A percentile compares a stretch with the other conserved stretches of the same genome.
Conservation (phyloP, 2,113 vertebrate genomes). For the Takifugu bimaculatus region DNA sequence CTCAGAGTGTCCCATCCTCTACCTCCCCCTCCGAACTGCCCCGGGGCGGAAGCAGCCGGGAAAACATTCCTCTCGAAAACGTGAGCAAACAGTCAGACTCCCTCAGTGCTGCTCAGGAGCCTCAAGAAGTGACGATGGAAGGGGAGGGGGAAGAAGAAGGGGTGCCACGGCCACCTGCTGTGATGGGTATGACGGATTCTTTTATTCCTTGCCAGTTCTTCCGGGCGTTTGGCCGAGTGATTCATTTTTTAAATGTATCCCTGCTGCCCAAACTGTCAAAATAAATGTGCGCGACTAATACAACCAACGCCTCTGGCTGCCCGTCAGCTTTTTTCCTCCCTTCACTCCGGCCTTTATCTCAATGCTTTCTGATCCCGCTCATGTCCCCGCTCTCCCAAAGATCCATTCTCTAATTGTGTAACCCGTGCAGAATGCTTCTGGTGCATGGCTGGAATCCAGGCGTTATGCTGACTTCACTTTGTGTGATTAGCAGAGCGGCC, state of each 20-base stretch:
- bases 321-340: neutral
- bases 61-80: conserved; percentile 18
- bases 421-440: conserved; percentile 33
- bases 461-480: conserved; percentile 58
- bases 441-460: conserved; percentile 39
- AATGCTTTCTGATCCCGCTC: neutral
- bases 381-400: neutral
- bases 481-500: conserved; percentile 45
- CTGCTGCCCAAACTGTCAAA: conserved; percentile 1
- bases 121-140: conserved; percentile 38
- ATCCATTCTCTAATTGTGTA: conserved; percentile 15
- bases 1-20: conserved; percentile 44
- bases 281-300: neutral
- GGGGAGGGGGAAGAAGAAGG: conserved; percentile 51
- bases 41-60: conserved; percentile 16
- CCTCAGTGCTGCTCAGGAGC: conserved; percentile 3
- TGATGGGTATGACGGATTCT: conserved; percentile 68
- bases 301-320: conserved; percentile 3
- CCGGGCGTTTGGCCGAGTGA: neutral
- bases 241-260: neutral
- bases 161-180: conserved; percentile 35
- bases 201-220: neutral
- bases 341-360: neutral
- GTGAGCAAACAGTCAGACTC: conserved; percentile 24
- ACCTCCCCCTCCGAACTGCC: conserved; percentile 31